Evolutionary conservation across 2,113 vertebrate genomes (phyloP), one percentile per base, ranked within the genome.

Genomic region (Corynorhinus townsendii): DNA sequence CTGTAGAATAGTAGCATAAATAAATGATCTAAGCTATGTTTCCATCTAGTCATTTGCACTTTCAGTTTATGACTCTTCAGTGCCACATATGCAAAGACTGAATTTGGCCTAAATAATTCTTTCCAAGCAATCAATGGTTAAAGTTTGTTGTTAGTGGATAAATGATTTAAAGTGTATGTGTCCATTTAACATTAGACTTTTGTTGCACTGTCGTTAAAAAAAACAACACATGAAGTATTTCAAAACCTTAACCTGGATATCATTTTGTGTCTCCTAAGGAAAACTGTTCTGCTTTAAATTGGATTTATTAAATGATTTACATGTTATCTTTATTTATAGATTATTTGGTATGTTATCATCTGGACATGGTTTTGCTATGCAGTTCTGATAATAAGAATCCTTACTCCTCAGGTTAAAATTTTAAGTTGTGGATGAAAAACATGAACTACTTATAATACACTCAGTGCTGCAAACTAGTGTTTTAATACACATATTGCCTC

Each of bases 341-440:
- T 83, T 95, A 56, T 88, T 91, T 92, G 38, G 4, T 94, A 45
- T 94, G 49, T 93, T 97, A 6, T 91, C 85, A 93, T 69, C 20
- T 71, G 47, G 52, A 93, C 59, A 83, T 93, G 72, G 66, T 91
- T 95, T 97, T 93, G 49, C 94, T 95, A 93, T 96, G 80, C 89
- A 96, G 54, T 87, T 95, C 49, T 96, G 75, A 91, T 95, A 68
- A 94, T 91, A 77, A 90, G 90, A 94, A 52, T 92, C 77, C 24
- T 90, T 66, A 91, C 89, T 95, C 93, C 94, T 97, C 92, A 96
- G 95, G 95, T 96, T 91, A 96, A 95, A 95, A 94, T 47, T 35
- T 90, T 92, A 91, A 87, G 52, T 94, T 93, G 68, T 56, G 26
- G 59, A 86, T 83, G 69, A 90, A 92, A 35, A 96, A 87, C 69